Evolutionary conservation across 1,140 invertebrate species (phyloP), one percentile per base, ranked within the genome.

Genomic region (Procambarus clarkii): DNA sequence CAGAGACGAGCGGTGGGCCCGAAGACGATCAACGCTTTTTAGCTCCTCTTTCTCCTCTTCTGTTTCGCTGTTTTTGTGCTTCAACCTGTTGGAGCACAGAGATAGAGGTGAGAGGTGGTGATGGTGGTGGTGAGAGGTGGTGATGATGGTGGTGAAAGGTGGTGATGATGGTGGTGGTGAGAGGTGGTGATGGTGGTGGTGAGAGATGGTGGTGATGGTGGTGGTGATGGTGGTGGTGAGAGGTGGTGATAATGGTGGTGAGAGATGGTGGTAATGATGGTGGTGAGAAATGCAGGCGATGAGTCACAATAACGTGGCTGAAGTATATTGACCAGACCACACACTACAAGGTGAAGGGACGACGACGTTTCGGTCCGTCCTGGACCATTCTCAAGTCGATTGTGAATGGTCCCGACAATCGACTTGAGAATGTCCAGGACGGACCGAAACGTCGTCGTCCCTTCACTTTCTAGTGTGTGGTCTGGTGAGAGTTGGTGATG

Each of bases 11-110:
- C 82, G 50, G 8, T 71, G 64, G 2, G 58, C 44, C 9, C 82
- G 76, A 24, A 89, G 77, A n/a, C 64, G 45, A 46, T 88, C 80
- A 45, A 88, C 21, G 21, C 76, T 83, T 3, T 88, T 58, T 60
- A 88, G 88, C 86, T 92, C 89, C 76, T 93, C 85, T 44, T 69
- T 76, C 45, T 74, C 58, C 5, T 46, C 34, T 24, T 85, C 58
- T 3, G 9, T 9, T 18, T 88, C 77, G 54, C 1, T 11, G 44
- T 71, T n/a, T 18, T 48, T 64, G 60, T 76, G 45, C 8, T 34
- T 9, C 69, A 18, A 24, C 18, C 3, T 74, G 45, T 18, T 24
- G 84, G 45, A 21, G 34, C n/a, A n/a, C 13, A 0, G 15, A 21
- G 13, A 64, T 64, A 18, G 13, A 18, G 18, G 13, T 64, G 60